phyloP scores from a whole-genome alignment of 2,113 vertebrate genomes.

The Muscicapa adusta region DNA sequence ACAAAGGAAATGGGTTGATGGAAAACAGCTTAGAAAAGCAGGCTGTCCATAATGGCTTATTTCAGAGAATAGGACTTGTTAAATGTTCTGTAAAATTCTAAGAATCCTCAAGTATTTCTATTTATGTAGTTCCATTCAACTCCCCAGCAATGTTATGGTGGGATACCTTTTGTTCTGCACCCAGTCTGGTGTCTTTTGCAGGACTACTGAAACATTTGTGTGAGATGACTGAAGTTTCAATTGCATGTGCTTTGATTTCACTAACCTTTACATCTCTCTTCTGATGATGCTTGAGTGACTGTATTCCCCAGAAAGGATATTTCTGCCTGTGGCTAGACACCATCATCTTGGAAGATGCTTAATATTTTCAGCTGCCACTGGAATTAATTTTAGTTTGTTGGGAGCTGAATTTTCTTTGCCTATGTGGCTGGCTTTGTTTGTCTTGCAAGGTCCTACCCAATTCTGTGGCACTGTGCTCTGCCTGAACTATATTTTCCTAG shows the following conservation, averaged over 20 bases:
- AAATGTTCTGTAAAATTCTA: neutral
- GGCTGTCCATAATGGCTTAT: neutral
- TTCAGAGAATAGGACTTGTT: constrained; percentile 4
- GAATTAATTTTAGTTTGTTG: neutral
- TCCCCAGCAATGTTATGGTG: neutral
- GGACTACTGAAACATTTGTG: neutral
- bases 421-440: rapidly evolving
- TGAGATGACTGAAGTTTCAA: neutral
- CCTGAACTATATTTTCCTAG: neutral
- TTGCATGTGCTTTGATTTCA: neutral
- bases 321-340: neutral
- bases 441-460: rapidly evolving
- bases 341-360: neutral
- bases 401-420: neutral
- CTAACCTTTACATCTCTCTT: neutral
- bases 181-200: neutral
- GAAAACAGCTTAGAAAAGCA: neutral
- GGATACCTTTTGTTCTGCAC: neutral
- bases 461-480: neutral
- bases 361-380: neutral
- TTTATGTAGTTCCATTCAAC: neutral
- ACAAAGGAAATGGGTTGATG: neutral
- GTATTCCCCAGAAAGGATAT: neutral
- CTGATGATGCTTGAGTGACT: neutral
- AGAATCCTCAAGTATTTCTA: neutral